Conservation (phyloP, 1,140 invertebrate species). For the Rhizoglyphus robini region DNA sequence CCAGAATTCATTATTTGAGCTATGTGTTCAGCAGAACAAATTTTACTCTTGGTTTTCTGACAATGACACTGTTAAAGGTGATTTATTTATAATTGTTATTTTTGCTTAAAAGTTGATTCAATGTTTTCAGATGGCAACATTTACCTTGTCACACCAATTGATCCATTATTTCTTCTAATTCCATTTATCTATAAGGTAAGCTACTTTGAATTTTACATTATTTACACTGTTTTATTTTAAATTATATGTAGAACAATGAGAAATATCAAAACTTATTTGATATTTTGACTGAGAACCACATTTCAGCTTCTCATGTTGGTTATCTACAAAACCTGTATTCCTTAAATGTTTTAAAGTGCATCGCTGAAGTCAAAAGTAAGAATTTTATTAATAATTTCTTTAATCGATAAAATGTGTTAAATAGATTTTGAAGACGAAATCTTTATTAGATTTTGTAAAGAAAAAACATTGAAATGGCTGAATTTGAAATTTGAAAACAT, state of each 20-base stretch:
- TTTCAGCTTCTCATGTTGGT: neutral
- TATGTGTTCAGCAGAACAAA: neutral
- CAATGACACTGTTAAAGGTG: neutral
- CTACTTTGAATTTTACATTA: neutral
- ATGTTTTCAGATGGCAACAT: constrained; percentile 4
- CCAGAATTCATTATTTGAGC: neutral
- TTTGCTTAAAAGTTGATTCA: neutral
- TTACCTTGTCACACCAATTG: constrained; percentile 6
- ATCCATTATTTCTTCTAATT: constrained; percentile 8
- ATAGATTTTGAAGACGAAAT: neutral
- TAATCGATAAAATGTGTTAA: neutral
- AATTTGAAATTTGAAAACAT: constrained; percentile 3
- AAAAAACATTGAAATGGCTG: constrained; percentile 5
- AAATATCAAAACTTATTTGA: neutral
- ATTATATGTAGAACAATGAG: too few relatives aligned
- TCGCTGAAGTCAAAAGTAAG: constrained; percentile 15
- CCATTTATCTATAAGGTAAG: neutral
- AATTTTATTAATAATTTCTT: constrained; percentile 17
- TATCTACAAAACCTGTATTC: neutral
- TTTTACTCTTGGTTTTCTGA: constrained; percentile 1
- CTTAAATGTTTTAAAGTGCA: neutral
- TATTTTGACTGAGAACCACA: neutral
- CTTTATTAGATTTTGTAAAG: neutral
- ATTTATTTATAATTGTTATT: neutral
- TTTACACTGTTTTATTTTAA: neutral